Conservation (phyloP, 2,888 invertebrate species). For the Agrilus cyanescens region DNA sequence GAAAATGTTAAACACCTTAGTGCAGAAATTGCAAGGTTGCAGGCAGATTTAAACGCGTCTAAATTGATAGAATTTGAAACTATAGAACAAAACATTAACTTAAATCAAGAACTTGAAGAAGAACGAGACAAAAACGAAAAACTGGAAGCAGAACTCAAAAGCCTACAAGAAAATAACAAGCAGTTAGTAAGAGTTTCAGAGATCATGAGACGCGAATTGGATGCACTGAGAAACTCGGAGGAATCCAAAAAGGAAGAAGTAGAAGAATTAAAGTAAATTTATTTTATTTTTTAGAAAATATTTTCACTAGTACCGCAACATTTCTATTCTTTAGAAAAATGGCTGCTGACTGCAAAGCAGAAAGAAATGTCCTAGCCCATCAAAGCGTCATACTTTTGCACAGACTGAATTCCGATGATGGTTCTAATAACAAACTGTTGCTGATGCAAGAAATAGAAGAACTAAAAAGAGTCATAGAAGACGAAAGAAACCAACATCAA, state of each 20-base stretch:
- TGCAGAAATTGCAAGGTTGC: constrained; percentile 49
- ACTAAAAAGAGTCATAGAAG: constrained; percentile 48
- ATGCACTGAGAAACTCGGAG: constrained; percentile 47
- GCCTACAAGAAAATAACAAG: constrained; percentile 42
- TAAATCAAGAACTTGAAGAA: constrained; percentile 43
- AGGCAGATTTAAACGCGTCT: constrained; percentile 52
- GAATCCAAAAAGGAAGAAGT: constrained; percentile 50
- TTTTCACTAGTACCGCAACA: neutral
- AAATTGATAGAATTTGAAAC: constrained; percentile 60
- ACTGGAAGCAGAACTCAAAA: constrained; percentile 44
- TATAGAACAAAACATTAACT: constrained; percentile 47
- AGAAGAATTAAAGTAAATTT: constrained; percentile 35
- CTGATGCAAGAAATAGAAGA: constrained; percentile 51
- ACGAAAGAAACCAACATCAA: constrained; percentile 43
- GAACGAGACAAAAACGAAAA: constrained; percentile 37
- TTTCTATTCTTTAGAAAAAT: constrained; percentile 32
- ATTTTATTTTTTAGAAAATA: neutral
- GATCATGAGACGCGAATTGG: constrained; percentile 52
- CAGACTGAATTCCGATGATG: constrained; percentile 45
- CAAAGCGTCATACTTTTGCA: constrained; percentile 51
- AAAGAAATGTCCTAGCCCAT: constrained; percentile 51
- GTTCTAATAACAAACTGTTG: constrained; percentile 41
- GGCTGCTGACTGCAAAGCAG: constrained; percentile 50
- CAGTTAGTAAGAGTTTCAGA: constrained; percentile 53
- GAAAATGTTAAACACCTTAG: constrained; percentile 55